A percentile compares a stretch with the other conserved stretches of the same genome.
These are phyloP conservation scores for Chironomus riparius DNA, from an alignment of 2,888 invertebrate species.

Conservation along the genomic window DNA sequence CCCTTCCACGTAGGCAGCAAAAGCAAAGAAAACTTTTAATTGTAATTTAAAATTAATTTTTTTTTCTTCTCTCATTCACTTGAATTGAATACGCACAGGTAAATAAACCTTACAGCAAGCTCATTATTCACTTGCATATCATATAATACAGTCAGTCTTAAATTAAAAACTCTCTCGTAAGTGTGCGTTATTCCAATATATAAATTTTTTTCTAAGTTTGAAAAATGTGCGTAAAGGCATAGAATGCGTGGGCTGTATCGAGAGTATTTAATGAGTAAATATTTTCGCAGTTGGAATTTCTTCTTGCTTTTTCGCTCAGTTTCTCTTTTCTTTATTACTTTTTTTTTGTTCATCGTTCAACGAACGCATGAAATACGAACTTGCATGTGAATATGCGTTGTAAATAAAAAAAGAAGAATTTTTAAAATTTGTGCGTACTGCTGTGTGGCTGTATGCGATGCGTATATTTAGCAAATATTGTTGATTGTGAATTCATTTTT, in stretches of 20 bases:
- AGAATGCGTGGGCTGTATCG: background rate
- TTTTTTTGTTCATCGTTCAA: background rate
- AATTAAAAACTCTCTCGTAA: background rate
- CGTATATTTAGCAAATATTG: background rate
- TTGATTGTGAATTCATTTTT: background rate
- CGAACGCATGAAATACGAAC: background rate
- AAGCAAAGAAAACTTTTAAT: background rate
- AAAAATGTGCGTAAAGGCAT: constrained; percentile 13
- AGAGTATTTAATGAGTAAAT: constrained; percentile 20
- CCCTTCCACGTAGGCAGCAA: background rate
- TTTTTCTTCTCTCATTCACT: background rate
- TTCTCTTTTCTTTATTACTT: background rate
- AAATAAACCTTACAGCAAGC: background rate
- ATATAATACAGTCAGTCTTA: background rate
- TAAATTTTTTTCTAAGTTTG: too few relatives aligned
- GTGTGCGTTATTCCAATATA: background rate
- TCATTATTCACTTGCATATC: background rate
- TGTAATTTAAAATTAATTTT: background rate
- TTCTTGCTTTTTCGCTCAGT: background rate
- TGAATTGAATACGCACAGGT: background rate
- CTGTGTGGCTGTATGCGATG: background rate
- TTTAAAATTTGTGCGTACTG: background rate
- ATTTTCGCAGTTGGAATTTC: constrained; percentile 19
- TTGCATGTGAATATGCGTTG: background rate
- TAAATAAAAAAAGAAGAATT: background rate